Base-by-base conservation (phyloP, 2,888 invertebrate genomes). In the Caenorhabditis auriculariae region DNA sequence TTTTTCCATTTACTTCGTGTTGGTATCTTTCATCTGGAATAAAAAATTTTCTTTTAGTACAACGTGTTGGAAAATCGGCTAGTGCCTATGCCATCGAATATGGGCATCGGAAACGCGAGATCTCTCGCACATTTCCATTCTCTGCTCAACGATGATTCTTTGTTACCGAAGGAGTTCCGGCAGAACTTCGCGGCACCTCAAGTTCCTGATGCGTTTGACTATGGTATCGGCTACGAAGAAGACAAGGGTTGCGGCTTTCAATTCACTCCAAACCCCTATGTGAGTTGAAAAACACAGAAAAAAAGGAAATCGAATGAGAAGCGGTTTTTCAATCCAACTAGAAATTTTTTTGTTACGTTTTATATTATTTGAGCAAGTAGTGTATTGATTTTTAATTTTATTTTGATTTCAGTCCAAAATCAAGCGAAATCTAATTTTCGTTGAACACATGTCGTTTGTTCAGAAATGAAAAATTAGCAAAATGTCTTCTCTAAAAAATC, bases 201-300 rank as follows among this genome's bases (percentile, higher is more conserved):
- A 4, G 51, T 74, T 9, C 65, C 58, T 37, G 57, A 74, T 15
- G 58, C 50, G 26, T 61, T 63, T 52, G 74, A 74, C 45, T 59
- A 67, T 32, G 64, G 65, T 23, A 74, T 71, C 54, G 68, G 69
- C 5, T 72, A 74, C 52, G 50, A 54, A 9, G 74, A 72, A 42
- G 71, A 54, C 52, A 73, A 74, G 41, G 74, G 71, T 28, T 71
- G 57, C 51, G 74, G 74, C 17, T 71, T 64, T 37, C 74, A 74
- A 46, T 71, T 58, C 35, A 74, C 71, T 1, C 59, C 57, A 23
- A 72, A 70, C 49, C 67, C 63, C 26, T 62, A 55, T 57, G 73
- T 70, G 3, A 15, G 52, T 45, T n/a, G 6, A 44, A 35, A 35
- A 21, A 42, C n/a, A n/a, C n/a, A n/a, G n/a, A n/a, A n/a, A n/a